These are phyloP conservation scores for Frankliniella intonsa DNA, from an alignment of 2,888 invertebrate species.

Conservation along the genomic window DNA sequence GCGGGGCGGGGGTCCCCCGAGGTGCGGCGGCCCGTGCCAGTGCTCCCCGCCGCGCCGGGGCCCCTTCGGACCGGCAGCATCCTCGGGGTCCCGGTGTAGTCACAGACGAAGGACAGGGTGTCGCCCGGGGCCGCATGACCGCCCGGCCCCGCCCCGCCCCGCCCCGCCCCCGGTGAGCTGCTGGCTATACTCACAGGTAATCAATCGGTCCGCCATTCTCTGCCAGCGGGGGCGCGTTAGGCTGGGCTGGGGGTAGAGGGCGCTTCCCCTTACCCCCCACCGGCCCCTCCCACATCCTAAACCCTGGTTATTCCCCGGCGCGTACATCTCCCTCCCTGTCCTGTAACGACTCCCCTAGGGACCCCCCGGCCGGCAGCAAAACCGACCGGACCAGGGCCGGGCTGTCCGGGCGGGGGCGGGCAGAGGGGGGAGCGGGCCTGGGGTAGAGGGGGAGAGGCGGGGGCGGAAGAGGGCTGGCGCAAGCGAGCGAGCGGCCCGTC, in stretches of 20 bases:
- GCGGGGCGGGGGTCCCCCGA: no score
- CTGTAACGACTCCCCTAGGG: constrained; percentile 15
- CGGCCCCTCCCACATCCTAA: neutral
- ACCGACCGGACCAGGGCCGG: neutral
- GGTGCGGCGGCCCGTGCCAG: no score
- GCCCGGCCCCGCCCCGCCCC: neutral
- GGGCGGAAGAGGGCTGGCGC: no score
- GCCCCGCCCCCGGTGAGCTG: neutral
- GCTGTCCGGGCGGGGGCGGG: no score
- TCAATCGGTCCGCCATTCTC: neutral
- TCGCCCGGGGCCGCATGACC: neutral
- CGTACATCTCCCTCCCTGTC: neutral
- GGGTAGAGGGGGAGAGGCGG: no score
- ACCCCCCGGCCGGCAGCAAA: neutral
- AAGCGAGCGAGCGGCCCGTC: no score
- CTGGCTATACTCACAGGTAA: neutral
- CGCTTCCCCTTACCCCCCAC: neutral
- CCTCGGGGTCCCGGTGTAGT: no score
- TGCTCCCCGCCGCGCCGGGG: no score
- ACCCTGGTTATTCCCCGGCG: neutral
- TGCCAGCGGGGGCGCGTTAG: neutral
- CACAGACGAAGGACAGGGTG: neutral
- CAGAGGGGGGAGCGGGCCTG: no score
- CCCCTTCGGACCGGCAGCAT: no score
- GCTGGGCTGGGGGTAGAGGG: neutral